Evolutionary conservation across 2,797 vertebrate species (phyloP).

Genomic region (Lepus townsendii): DNA sequence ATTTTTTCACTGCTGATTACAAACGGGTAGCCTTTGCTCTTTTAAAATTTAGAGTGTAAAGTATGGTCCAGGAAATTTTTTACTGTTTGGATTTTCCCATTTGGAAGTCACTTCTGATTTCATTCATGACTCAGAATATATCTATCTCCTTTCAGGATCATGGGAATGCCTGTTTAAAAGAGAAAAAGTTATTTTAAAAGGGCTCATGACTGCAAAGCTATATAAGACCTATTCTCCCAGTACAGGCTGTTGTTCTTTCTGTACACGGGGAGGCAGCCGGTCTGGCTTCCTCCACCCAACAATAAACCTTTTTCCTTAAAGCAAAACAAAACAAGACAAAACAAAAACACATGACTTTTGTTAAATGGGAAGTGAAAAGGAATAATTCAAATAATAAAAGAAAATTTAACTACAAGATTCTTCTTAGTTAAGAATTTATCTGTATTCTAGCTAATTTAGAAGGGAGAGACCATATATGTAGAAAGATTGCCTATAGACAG

Average conservation of each 20-base stretch:
- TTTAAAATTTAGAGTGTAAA: conserved; percentile 11
- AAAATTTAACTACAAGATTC: conserved; percentile 28
- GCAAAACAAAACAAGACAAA: too few relatives aligned
- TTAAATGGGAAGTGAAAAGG: conserved; percentile 48
- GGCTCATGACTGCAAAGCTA: background rate
- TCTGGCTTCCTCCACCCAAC: too few relatives aligned
- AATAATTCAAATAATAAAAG: conserved; percentile 70
- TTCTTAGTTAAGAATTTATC: conserved; percentile 56
- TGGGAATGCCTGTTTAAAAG: conserved; percentile 28
- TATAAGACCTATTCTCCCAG: too few relatives aligned
- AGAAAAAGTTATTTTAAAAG: conserved; percentile 61
- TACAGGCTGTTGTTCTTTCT: too few relatives aligned
- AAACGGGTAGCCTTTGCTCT: background rate
- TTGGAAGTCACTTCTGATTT: conserved; percentile 49
- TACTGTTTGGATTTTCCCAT: conserved; percentile 19
- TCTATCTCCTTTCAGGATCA: conserved; percentile 29
- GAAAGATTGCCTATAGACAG: background rate
- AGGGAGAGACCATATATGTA: background rate
- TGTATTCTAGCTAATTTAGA: background rate
- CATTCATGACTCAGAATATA: conserved; percentile 55
- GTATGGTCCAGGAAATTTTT: background rate
- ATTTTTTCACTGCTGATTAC: background rate
- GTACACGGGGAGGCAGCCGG: too few relatives aligned
- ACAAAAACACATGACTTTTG: background rate
- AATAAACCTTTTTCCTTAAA: too few relatives aligned